Conservation (phyloP, 2,113 vertebrate species). For the Sterna hirundo region DNA sequence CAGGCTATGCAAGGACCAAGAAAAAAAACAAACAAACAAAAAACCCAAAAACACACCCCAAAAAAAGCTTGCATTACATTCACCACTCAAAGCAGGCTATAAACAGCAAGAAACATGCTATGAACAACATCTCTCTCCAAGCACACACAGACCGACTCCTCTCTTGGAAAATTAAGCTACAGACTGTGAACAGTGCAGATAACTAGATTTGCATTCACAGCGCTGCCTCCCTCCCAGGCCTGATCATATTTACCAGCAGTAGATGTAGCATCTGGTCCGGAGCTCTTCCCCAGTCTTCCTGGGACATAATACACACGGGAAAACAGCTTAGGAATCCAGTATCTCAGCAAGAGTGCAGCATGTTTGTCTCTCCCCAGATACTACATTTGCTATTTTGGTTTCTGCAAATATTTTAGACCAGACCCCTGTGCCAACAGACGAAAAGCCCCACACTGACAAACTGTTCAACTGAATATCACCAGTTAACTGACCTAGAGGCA, state of each 20-base stretch:
- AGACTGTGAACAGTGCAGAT: neutral
- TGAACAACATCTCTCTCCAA: neutral
- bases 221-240: neutral
- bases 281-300: neutral
- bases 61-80: neutral
- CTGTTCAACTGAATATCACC: neutral
- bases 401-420: neutral
- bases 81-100: neutral
- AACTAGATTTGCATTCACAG: neutral
- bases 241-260: neutral
- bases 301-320: neutral
- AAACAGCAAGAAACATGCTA: neutral
- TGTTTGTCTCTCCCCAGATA: neutral
- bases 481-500: neutral
- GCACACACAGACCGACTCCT: fast-evolving
- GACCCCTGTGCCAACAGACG: neutral
- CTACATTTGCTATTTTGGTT: neutral
- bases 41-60: too few species aligned
- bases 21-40: too few species aligned
- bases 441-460: neutral
- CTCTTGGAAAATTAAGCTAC: neutral
- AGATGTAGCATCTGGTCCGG: neutral
- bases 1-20: neutral
- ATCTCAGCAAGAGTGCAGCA: neutral
- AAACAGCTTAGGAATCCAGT: slow-evolving; percentile 19